Conservation (phyloP, 92 coral and sea anemone genomes). For the Actinernus sp. region DNA sequence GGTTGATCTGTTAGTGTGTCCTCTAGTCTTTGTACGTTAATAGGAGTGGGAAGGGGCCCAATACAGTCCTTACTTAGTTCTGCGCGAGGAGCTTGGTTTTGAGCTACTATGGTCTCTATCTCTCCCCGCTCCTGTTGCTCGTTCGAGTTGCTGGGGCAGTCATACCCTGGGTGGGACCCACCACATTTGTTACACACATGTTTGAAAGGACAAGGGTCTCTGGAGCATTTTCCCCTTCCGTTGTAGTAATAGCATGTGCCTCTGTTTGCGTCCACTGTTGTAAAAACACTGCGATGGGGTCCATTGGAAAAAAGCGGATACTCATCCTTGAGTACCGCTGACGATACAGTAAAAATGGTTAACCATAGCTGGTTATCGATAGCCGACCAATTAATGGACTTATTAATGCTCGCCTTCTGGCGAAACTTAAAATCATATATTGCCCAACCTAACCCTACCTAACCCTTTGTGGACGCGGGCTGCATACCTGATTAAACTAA, state of each 20-base stretch:
- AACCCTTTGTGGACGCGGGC: neutral
- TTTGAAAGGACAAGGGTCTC: slow-evolving; percentile 23
- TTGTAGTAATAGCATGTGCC: slow-evolving; percentile 31
- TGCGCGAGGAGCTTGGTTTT: slow-evolving; percentile 16
- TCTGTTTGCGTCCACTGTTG: slow-evolving; percentile 31
- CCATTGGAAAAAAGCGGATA: neutral
- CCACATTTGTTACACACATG: slow-evolving; percentile 42
- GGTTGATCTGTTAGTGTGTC: slow-evolving; percentile 36
- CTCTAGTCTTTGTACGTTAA: slow-evolving; percentile 23
- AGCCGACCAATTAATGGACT: neutral
- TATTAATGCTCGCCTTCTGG: neutral
- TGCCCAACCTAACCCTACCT: slow-evolving; percentile 49
- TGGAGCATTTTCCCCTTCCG: slow-evolving; percentile 19
- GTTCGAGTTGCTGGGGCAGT: slow-evolving; percentile 20
- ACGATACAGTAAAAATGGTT: neutral
- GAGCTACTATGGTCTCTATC: slow-evolving; percentile 12
- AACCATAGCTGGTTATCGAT: neutral
- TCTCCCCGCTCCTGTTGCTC: slow-evolving; percentile 1
- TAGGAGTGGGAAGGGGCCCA: slow-evolving; percentile 45
- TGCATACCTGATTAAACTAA: neutral
- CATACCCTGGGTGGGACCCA: slow-evolving; percentile 31
- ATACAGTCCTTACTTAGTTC: slow-evolving; percentile 4
- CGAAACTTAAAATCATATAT: slow-evolving; percentile 50
- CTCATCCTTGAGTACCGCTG: neutral
- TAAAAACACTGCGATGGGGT: slow-evolving; percentile 1